phyloP scores from a whole-genome alignment of 1,140 invertebrate genomes.

The Pemphigus obesinymphae region DNA sequence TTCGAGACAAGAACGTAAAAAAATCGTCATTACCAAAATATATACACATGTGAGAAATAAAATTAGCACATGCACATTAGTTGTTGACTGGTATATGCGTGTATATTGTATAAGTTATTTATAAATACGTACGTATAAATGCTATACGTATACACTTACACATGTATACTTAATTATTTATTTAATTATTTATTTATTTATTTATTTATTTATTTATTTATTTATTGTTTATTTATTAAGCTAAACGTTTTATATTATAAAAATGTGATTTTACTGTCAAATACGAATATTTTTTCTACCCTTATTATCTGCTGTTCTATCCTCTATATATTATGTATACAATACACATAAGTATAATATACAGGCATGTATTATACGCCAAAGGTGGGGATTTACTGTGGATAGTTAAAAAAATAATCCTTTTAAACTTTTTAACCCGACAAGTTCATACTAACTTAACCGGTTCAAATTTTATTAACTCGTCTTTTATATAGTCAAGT shows the following conservation, averaged over 20 bases:
- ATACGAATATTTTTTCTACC: neutral
- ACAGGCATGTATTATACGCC: no score
- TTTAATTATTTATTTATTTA: constrained; percentile 10
- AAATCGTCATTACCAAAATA: no score
- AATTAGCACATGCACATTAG: constrained; percentile 39
- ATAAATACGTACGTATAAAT: neutral
- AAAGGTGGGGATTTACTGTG: no score
- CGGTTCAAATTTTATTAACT: no score
- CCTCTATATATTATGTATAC: no score
- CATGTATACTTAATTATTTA: constrained; percentile 5
- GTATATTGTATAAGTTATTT: neutral
- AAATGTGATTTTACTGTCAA: neutral
- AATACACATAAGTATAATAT: no score
- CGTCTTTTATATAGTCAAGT: no score
- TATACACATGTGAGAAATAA: neutral
- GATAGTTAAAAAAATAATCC: no score
- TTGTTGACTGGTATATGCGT: constrained; percentile 28
- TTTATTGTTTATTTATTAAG: neutral
- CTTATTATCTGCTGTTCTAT: neutral
- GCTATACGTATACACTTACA: neutral
- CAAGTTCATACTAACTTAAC: no score
- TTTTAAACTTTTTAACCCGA: no score
- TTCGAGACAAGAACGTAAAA: no score
- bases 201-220: neutral
- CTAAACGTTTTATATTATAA: neutral